Conservation (phyloP, 1,140 invertebrate species). For the Cyclargus thomasi region DNA sequence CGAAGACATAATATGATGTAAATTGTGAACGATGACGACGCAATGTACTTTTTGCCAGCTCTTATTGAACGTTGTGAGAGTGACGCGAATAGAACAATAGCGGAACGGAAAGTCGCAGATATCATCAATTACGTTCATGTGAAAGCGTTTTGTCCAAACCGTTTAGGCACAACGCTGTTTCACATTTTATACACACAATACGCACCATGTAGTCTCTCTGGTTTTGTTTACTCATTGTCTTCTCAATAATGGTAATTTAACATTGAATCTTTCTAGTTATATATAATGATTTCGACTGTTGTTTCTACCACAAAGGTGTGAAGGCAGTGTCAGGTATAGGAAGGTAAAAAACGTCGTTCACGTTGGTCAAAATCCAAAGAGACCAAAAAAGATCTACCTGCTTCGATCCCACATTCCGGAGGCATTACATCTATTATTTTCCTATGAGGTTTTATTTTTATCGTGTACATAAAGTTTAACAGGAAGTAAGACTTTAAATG, state of each 20-base stretch:
- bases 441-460: not conserved
- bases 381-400: not conserved
- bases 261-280: too few relatives aligned
- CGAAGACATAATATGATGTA: too few relatives aligned
- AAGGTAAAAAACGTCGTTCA: not conserved
- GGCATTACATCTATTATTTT: not conserved
- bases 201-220: not conserved
- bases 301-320: not conserved
- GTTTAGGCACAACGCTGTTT: slow-evolving; percentile 32
- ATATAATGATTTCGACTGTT: not conserved
- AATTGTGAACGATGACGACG: not conserved
- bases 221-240: not conserved
- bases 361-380: not conserved
- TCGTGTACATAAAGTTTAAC: not conserved
- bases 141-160: slow-evolving; percentile 42
- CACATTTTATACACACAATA: slow-evolving; percentile 15
- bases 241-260: not conserved
- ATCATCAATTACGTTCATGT: slow-evolving; percentile 50
- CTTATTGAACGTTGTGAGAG: slow-evolving; percentile 38
- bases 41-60: slow-evolving; percentile 12
- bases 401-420: not conserved
- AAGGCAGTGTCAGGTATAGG: not conserved
- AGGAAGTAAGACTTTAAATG: not conserved
- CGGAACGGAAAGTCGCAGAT: slow-evolving; percentile 48
- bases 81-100: slow-evolving; percentile 45